These are phyloP conservation scores for Epinephelus cyanopodus DNA, from an alignment of 2,113 vertebrate species.

Conservation along the genomic window DNA sequence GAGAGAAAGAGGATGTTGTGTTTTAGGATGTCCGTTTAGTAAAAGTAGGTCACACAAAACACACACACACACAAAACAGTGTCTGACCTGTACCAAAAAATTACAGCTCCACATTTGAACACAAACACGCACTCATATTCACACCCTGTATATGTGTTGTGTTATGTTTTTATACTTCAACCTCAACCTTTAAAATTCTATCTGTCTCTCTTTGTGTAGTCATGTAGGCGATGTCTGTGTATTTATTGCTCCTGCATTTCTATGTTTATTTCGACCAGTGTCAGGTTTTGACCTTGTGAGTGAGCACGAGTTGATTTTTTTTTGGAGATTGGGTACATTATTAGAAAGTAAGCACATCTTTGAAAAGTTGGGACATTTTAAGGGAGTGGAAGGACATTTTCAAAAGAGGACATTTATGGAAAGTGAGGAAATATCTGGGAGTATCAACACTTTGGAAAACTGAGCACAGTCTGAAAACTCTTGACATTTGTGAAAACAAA, in stretches of 20 bases:
- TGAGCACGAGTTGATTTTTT: neutral
- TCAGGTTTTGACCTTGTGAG: conserved; percentile 13
- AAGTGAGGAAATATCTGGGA: neutral
- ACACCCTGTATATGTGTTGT: neutral
- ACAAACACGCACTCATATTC: neutral
- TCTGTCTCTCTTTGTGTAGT: too few relatives aligned
- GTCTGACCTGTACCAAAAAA: conserved; percentile 32
- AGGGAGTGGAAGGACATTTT: neutral
- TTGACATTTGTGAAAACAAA: neutral
- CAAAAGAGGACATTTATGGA: neutral
- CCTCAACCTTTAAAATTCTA: neutral
- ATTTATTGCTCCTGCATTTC: neutral
- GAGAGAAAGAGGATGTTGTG: conserved; percentile 53
- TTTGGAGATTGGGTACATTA: neutral
- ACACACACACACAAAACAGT: conserved; percentile 16
- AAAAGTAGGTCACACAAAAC: conserved; percentile 67
- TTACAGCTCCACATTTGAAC: neutral
- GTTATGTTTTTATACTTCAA: neutral
- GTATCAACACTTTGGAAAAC: neutral
- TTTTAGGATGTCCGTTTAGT: conserved; percentile 56
- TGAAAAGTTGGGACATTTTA: neutral
- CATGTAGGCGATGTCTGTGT: neutral
- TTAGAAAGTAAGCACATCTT: neutral
- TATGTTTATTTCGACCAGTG: conserved; percentile 5
- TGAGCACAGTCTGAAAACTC: neutral